These are phyloP conservation scores for Cydia pomonella DNA, from an alignment of 1,140 invertebrate genomes.

Conservation along the genomic window DNA sequence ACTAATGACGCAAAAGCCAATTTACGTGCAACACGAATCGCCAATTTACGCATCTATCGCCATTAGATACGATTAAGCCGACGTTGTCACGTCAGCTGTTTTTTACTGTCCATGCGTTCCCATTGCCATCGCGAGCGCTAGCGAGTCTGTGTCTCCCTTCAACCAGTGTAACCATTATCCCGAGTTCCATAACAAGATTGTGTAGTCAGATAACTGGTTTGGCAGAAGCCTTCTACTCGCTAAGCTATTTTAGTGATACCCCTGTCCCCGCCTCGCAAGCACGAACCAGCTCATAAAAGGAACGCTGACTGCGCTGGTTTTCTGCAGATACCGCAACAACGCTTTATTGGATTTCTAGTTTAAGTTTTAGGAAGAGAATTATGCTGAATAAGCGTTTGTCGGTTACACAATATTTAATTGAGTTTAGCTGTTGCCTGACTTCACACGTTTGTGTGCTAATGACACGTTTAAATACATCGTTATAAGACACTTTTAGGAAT, in stretches of 20 bases:
- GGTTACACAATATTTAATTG: slow-evolving; percentile 1
- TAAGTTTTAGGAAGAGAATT: slow-evolving; percentile 28
- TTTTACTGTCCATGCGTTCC: slow-evolving; percentile 3
- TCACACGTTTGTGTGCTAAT: background rate
- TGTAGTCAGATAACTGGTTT: background rate
- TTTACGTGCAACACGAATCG: slow-evolving; percentile 23
- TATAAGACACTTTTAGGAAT: background rate
- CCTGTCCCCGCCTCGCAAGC: slow-evolving; percentile 7
- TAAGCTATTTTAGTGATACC: background rate
- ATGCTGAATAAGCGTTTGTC: background rate
- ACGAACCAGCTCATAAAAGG: slow-evolving; percentile 15
- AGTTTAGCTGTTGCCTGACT: background rate
- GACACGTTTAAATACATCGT: slow-evolving; percentile 9
- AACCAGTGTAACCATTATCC: background rate
- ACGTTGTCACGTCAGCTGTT: slow-evolving; percentile 27
- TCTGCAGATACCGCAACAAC: slow-evolving; percentile 23
- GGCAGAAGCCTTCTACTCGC: background rate
- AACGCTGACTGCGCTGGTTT: slow-evolving; percentile 18
- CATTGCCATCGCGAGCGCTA: background rate
- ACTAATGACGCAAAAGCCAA: slow-evolving; percentile 8
- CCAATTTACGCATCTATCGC: slow-evolving; percentile 28
- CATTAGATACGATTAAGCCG: slow-evolving; percentile 29
- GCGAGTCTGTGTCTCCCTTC: background rate
- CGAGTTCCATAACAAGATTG: background rate
- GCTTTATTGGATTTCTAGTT: slow-evolving; percentile 30